phyloP scores from a whole-genome alignment of 2,888 invertebrate species.

The Chrysodeixis includens region DNA sequence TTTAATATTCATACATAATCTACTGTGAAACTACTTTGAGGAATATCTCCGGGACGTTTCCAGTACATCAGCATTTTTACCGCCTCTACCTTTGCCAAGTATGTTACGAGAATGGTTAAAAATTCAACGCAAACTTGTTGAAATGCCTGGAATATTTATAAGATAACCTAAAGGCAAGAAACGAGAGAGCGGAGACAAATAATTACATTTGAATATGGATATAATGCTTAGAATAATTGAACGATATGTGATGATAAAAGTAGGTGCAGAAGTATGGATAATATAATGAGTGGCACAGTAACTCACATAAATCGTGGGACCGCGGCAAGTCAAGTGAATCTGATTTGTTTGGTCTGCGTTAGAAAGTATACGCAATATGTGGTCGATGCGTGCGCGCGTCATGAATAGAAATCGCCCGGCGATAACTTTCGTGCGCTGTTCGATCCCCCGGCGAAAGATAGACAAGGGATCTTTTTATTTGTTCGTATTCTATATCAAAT shows the following conservation, averaged over 20 bases:
- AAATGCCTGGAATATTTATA: conserved; percentile 15
- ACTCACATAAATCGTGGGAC: conserved; percentile 53
- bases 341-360: conserved; percentile 54
- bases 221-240: neutral
- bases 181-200: neutral
- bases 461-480: conserved; percentile 72
- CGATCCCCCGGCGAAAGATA: conserved; percentile 66
- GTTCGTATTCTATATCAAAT: conserved; percentile 68
- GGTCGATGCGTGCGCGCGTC: conserved; percentile 65
- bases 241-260: neutral
- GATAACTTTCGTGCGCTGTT: conserved; percentile 69
- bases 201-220: neutral
- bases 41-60: conserved; percentile 45
- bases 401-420: conserved; percentile 85
- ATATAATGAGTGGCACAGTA: conserved; percentile 48
- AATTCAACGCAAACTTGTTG: conserved; percentile 27
- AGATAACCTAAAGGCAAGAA: neutral
- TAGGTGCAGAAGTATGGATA: conserved; percentile 36
- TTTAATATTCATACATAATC: conserved; percentile 56
- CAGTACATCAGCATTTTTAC: conserved; percentile 38
- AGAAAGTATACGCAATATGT: conserved; percentile 63
- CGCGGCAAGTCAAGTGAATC: conserved; percentile 57
- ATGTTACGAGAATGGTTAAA: conserved; percentile 13
- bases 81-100: conserved; percentile 8
- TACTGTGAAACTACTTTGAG: conserved; percentile 46